Conservation (phyloP, 2,888 invertebrate species). For the Agrenia bidenticulata region DNA sequence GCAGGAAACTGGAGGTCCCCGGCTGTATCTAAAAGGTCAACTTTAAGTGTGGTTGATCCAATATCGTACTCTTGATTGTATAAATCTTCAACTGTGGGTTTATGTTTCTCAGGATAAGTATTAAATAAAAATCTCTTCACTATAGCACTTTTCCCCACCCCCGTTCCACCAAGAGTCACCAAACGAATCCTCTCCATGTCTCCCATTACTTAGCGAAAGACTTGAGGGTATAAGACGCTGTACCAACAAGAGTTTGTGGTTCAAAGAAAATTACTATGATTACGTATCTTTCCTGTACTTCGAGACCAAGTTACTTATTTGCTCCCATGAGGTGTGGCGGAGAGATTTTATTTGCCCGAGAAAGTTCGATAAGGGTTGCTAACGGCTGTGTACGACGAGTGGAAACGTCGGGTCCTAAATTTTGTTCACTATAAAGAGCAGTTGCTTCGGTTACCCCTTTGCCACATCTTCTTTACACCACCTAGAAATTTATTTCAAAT, state of each 20-base stretch:
- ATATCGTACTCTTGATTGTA: slow-evolving; percentile 32
- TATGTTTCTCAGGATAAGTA: slow-evolving; percentile 59
- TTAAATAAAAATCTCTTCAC: slow-evolving; percentile 77
- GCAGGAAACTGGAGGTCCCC: slow-evolving; percentile 82
- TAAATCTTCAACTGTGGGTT: slow-evolving; percentile 72
- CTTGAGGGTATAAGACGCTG: no score
- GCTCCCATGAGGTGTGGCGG: neutral
- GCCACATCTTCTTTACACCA: no score
- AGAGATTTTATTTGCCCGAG: no score
- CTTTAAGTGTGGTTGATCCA: slow-evolving; percentile 68
- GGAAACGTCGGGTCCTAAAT: no score
- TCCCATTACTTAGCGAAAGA: no score
- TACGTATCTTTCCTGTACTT: neutral
- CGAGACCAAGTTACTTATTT: neutral
- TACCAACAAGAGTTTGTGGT: no score
- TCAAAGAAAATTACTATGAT: no score
- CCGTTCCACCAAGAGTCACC: slow-evolving; percentile 77
- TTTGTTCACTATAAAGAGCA: no score
- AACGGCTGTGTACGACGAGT: no score
- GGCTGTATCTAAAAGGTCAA: slow-evolving; percentile 60
- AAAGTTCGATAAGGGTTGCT: no score
- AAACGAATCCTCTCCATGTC: slow-evolving; percentile 77
- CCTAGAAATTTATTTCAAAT: no score
- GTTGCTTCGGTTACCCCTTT: no score
- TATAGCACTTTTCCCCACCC: slow-evolving; percentile 83